Evolutionary conservation across 2,113 vertebrate species (phyloP).

Genomic region (Cinclus mexicanus): DNA sequence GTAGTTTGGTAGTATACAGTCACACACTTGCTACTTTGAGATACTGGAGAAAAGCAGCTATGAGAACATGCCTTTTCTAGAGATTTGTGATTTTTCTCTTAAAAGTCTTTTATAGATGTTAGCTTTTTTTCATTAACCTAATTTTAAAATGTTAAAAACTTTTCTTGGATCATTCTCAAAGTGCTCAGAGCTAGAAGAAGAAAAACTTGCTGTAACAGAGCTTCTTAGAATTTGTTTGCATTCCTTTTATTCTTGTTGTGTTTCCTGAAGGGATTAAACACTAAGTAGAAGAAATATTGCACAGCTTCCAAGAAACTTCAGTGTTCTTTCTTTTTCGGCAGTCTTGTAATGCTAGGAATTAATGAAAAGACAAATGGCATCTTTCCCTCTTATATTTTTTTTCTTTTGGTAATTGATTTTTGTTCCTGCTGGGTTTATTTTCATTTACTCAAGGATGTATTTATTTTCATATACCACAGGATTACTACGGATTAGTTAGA

Average conservation of each 20-base stretch:
- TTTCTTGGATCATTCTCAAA: background rate
- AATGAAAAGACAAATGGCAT: background rate
- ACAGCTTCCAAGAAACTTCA: background rate
- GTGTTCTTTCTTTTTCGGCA: background rate
- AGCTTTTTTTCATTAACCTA: background rate
- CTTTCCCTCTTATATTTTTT: background rate
- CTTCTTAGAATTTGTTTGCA: slow-evolving; percentile 35
- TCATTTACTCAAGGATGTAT: slow-evolving; percentile 4
- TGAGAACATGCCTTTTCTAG: background rate
- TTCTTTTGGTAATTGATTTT: slow-evolving; percentile 19
- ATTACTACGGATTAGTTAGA: slow-evolving; percentile 7
- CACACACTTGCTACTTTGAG: background rate
- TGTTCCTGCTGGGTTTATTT: slow-evolving; percentile 17
- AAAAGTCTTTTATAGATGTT: background rate
- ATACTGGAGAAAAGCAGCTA: background rate
- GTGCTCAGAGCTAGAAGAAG: background rate
- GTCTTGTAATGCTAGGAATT: background rate
- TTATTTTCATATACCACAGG: slow-evolving; percentile 25
- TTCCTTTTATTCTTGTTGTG: slow-evolving; percentile 21
- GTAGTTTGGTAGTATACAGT: background rate
- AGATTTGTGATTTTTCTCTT: background rate
- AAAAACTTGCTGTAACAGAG: background rate
- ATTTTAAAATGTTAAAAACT: background rate
- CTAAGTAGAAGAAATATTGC: slow-evolving; percentile 10
- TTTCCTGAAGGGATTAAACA: slow-evolving; percentile 43